Evolutionary conservation across 2,113 vertebrate species (phyloP).

Genomic region (Dolichallabes microphthalmus): DNA sequence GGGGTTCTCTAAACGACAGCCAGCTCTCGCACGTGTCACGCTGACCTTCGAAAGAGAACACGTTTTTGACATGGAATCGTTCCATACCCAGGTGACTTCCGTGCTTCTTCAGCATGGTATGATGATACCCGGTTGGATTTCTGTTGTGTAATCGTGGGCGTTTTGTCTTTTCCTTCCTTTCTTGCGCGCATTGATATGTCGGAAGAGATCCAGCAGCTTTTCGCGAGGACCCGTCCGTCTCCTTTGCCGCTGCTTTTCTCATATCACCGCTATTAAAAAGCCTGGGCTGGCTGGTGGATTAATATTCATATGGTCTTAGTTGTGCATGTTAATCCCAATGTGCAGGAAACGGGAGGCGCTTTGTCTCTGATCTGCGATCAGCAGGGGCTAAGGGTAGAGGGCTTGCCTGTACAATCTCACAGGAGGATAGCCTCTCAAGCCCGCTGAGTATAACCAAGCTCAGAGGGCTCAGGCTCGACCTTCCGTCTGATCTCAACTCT

Average conservation of each 20-base stretch:
- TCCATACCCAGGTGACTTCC: neutral
- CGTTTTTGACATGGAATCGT: neutral
- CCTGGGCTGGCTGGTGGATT: neutral
- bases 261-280: neutral
- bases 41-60: neutral
- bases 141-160: constrained; percentile 12
- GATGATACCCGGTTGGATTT: neutral
- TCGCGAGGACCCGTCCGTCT: neutral
- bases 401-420: neutral
- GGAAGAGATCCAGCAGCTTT: neutral
- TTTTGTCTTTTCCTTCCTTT: constrained; percentile 20
- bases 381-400: constrained; percentile 27
- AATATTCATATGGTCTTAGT: constrained; percentile 42
- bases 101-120: neutral
- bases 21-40: neutral
- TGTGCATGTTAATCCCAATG: constrained; percentile 25
- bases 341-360: neutral
- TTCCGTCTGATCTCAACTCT: constrained; percentile 11
- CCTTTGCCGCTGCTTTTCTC: neutral
- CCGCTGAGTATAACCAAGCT: neutral
- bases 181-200: neutral
- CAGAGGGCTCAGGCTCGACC: constrained; percentile 11
- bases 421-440: constrained; percentile 8
- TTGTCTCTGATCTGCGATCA: constrained; percentile 40
- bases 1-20: constrained; percentile 1